phyloP scores from a whole-genome alignment of 2,797 vertebrate genomes.

The Nothura maculosa region DNA sequence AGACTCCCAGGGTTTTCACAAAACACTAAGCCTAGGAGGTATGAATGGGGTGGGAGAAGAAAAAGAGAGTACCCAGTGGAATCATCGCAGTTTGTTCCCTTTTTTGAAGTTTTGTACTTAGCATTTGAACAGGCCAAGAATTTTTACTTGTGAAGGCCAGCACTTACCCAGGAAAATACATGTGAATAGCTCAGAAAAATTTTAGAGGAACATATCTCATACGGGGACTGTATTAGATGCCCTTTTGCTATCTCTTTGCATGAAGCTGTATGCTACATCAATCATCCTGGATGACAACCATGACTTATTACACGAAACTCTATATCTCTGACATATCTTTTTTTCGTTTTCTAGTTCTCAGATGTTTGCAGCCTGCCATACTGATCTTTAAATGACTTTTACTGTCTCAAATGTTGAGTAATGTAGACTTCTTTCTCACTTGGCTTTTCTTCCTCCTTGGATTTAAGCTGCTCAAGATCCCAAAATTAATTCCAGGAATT shows the following conservation, averaged over 20 bases:
- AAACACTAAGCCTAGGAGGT: not conserved
- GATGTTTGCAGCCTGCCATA: not conserved
- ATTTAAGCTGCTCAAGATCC: not conserved
- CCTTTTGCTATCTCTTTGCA: not conserved
- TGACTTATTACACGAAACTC: not conserved
- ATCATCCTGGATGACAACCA: not conserved
- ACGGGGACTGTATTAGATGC: not conserved
- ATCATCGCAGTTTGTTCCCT: not conserved
- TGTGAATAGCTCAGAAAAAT: not conserved
- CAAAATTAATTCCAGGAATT: not conserved
- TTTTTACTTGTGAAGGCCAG: not conserved
- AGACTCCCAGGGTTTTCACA: not conserved
- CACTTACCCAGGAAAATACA: not conserved
- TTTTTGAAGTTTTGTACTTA: not conserved
- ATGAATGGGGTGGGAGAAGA: not conserved
- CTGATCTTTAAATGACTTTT: not conserved
- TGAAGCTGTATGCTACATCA: not conserved
- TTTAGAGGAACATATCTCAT: not conserved
- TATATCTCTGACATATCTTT: not conserved
- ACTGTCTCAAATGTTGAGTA: not conserved
- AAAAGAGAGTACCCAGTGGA: not conserved
- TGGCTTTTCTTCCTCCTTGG: not conserved
- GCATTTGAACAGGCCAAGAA: not conserved
- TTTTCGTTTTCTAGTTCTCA: not conserved
- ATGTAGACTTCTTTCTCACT: not conserved